Percentiles rank a stretch among this genome's conserved stretches.
Evolutionary conservation across 2,113 vertebrate genomes (phyloP).

Genomic region (Paramisgurnus dabryanus): DNA sequence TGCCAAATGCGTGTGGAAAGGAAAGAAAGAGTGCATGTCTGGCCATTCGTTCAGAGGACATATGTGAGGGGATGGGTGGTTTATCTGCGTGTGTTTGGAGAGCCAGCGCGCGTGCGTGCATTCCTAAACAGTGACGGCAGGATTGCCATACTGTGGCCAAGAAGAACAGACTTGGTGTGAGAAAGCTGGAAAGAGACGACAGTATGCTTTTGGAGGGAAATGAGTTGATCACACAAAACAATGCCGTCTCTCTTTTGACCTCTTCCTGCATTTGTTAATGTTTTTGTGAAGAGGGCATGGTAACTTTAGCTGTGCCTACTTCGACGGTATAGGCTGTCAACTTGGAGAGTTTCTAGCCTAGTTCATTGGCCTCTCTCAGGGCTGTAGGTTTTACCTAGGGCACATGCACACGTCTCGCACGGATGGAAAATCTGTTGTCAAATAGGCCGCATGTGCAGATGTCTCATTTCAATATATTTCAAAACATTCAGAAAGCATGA

Average conservation of each 20-base stretch:
- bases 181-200: constrained; percentile 34
- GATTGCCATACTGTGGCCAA: constrained; percentile 59
- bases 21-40: constrained; percentile 53
- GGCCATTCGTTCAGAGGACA: constrained; percentile 45
- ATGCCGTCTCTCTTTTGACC: constrained; percentile 42
- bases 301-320: not conserved
- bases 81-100: not conserved
- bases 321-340: constrained; percentile 12
- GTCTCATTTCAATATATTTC: not conserved
- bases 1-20: constrained; percentile 25
- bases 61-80: constrained; percentile 36
- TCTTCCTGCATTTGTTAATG: constrained; percentile 24
- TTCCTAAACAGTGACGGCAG: constrained; percentile 68
- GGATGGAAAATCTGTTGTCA: not conserved
- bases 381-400: not conserved
- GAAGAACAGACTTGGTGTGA: constrained; percentile 46
- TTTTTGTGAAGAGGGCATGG: not conserved
- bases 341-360: constrained; percentile 38
- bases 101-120: constrained; percentile 51
- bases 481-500: not conserved
- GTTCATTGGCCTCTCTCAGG: constrained; percentile 12
- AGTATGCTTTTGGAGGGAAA: constrained; percentile 38
- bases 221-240: constrained; percentile 39
- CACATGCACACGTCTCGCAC: not conserved
- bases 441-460: not conserved